Evolutionary conservation across 1,140 invertebrate species (phyloP).

Genomic region (Melitaea cinxia): DNA sequence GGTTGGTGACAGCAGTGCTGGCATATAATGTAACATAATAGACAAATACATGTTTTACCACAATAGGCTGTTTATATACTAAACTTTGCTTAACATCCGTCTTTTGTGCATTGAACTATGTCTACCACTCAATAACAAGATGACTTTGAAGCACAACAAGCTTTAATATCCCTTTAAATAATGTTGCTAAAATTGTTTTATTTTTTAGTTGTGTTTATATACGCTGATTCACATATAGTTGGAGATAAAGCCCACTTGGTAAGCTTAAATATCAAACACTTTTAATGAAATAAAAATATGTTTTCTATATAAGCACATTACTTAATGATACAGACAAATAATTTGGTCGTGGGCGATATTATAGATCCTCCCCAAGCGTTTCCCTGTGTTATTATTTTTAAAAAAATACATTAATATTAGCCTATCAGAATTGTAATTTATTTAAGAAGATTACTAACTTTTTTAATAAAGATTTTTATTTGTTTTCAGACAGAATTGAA

Average conservation of each 20-base stretch:
- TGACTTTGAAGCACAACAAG: not conserved
- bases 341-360: no score
- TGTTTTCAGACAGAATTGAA: constrained; percentile 61
- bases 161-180: not conserved
- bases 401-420: no score
- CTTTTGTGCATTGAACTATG: not conserved
- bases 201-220: not conserved
- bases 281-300: not conserved
- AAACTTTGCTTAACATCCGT: not conserved
- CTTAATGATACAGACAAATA: no score
- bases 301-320: no score
- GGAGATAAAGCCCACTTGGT: constrained; percentile 59
- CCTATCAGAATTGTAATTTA: no score
- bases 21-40: no score
- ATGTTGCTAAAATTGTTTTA: not conserved
- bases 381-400: no score
- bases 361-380: no score
- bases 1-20: no score
- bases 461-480: constrained; percentile 1
- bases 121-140: not conserved
- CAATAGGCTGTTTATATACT: not conserved
- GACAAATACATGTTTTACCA: not conserved
- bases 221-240: constrained; percentile 48
- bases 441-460: no score
- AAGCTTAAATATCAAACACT: constrained; percentile 22